These are phyloP conservation scores for Penelope pileata DNA, from an alignment of 2,113 vertebrate genomes.

Conservation along the genomic window DNA sequence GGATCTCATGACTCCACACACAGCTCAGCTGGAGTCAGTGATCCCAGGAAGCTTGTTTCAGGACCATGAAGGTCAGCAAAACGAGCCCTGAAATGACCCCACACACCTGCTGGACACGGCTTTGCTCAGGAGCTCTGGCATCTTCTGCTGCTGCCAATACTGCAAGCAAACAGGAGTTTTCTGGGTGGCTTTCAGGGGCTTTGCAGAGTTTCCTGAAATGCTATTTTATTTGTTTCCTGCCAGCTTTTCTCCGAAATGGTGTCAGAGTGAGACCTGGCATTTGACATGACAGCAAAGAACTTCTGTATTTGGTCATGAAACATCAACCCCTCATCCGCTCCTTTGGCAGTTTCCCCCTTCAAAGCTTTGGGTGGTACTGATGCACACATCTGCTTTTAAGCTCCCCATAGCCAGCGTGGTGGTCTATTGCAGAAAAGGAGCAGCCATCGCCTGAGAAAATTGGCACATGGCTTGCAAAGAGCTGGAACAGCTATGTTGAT, in stretches of 20 bases:
- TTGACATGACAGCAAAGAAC: not conserved
- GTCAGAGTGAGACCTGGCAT: not conserved
- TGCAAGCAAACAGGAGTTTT: not conserved
- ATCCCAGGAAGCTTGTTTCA: not conserved
- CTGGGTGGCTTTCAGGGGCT: not conserved
- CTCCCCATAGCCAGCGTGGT: not conserved
- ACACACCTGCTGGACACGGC: rapidly evolving
- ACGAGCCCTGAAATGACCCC: not conserved
- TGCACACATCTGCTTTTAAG: not conserved
- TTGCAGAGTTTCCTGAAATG: conserved; percentile 26
- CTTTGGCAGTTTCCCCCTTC: not conserved
- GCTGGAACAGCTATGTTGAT: not conserved
- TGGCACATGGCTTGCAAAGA: not conserved
- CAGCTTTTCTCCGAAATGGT: not conserved
- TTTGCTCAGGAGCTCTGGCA: not conserved
- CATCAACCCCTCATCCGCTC: not conserved
- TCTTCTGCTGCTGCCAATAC: not conserved
- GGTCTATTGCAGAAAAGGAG: not conserved
- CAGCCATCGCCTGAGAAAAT: not conserved
- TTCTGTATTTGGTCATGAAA: not conserved
- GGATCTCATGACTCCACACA: rapidly evolving
- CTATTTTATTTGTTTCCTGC: not conserved
- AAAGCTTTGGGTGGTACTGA: not conserved
- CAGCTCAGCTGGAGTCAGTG: not conserved
- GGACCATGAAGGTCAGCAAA: not conserved